Base-by-base conservation (phyloP, 2,888 invertebrate genomes). In the Sinodicranocentrus sp. region DNA sequence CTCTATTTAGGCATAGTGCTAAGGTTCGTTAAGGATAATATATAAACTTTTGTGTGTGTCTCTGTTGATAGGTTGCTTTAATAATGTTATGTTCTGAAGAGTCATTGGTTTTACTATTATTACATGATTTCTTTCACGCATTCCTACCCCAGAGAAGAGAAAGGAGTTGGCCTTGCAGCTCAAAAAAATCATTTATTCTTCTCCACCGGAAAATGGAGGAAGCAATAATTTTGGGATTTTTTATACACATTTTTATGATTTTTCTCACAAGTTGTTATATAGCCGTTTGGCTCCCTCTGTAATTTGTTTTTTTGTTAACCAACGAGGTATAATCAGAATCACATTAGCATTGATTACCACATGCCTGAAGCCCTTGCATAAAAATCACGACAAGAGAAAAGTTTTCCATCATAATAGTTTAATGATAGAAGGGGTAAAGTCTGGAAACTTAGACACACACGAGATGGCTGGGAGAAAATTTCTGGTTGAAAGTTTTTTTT, bases 241-340 rank as follows among this genome's bases (percentile, higher is more conserved):
- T 63, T n/a, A n/a, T n/a, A n/a, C n/a, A n/a, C n/a, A 71, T 52
- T 54, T 65, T 79, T 79, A 71, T 79, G 70, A 71, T 63, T 71
- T 79, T 79, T 39, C 71, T 43, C 52, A 63, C 71, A 63, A 71
- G n/a, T n/a, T n/a, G n/a, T n/a, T n/a, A n/a, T n/a, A n/a, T n/a
- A n/a, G n/a, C n/a, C n/a, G n/a, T n/a, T n/a, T n/a, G n/a, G n/a
- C n/a, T n/a, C n/a, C n/a, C n/a, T n/a, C n/a, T n/a, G n/a, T n/a
- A n/a, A n/a, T n/a, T n/a, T n/a, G n/a, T 61, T 68, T 82, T 73
- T 80, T 68, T 23, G 68, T 70, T 68, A 75, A 75, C 61, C 75
- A 82, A 71, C n/a, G n/a, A n/a, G 75, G 68, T 70, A 68, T 82
- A 75, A 82, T 82, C 82, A 82, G 75, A 82, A 82, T 75, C 82